Base-by-base conservation (phyloP, 2,797 vertebrate species). In the Synaphobranchus kaupii region DNA sequence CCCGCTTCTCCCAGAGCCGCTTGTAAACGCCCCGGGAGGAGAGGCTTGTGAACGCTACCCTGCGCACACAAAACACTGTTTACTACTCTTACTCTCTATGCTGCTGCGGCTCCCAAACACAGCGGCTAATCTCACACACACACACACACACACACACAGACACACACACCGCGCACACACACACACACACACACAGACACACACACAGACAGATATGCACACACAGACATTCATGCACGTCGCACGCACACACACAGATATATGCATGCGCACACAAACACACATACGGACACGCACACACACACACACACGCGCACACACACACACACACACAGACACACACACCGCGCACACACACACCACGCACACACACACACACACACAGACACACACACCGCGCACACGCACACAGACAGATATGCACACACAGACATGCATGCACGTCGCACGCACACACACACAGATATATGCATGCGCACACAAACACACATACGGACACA, bases 21-120 rank as follows among this genome's bases (percentile, higher is more conserved):
- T 86, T 48, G 34, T 80, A 86, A 86, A 78, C 63, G 66, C 86
- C 73, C 28, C 10, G 20, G 63, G 28, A 73, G 78, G 25, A 47
- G 22, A 28, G 44, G 50, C 66, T 31, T 52, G 63, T 17, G 12
- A 22, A n/a, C 73, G 52, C 68, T 76, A 17, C n/a, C 50, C 52
- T 25, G 13, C 60, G 48, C 86, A 60, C n/a, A n/a, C n/a, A n/a
- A n/a, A n/a, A n/a, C n/a, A n/a, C n/a, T n/a, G n/a, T n/a, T n/a
- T n/a, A n/a, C n/a, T n/a, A n/a, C n/a, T n/a, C n/a, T n/a, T n/a
- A n/a, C n/a, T n/a, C n/a, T n/a, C n/a, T 31, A 63, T 86, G 88
- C 87, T 47, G 87, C 89, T 89, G 90, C 90, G 89, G 84, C 84
- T 87, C 80, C 48, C 86, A 85, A 83, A n/a, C 80, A 34, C 86